Conservation (phyloP, 2,888 invertebrate genomes). For the Byasa hedistus region DNA sequence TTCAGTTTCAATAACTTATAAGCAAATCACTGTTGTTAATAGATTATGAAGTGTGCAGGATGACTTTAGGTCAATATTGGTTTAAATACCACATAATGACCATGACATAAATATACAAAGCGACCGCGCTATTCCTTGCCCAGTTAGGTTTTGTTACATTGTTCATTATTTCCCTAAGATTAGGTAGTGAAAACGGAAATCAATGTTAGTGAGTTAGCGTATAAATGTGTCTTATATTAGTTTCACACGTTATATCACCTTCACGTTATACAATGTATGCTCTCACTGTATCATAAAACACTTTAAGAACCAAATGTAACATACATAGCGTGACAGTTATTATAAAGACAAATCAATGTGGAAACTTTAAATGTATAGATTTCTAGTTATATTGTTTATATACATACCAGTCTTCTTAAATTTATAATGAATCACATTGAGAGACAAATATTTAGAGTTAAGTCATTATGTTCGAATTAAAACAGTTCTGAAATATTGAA, state of each 20-base stretch:
- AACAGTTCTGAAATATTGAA: slow-evolving; percentile 47
- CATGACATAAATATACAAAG: too few relatives aligned
- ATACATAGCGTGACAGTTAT: not conserved
- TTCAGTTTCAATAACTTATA: too few relatives aligned
- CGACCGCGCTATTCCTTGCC: too few relatives aligned
- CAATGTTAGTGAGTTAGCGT: slow-evolving; percentile 30
- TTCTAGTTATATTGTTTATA: slow-evolving; percentile 11
- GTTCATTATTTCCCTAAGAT: slow-evolving; percentile 9
- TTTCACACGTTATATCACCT: not conserved
- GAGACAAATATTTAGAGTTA: slow-evolving; percentile 43
- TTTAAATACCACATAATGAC: too few relatives aligned
- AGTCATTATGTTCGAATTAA: slow-evolving; percentile 54
- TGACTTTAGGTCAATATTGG: too few relatives aligned
- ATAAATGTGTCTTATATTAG: slow-evolving; percentile 23
- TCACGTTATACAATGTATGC: too few relatives aligned
- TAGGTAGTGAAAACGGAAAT: slow-evolving; percentile 22
- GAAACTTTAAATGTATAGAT: slow-evolving; percentile 2
- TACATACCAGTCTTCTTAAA: slow-evolving; percentile 20
- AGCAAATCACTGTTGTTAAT: too few relatives aligned
- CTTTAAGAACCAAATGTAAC: not conserved
- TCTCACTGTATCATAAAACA: not conserved
- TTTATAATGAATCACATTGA: slow-evolving; percentile 35
- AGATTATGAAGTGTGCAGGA: too few relatives aligned
- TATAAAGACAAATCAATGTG: not conserved
- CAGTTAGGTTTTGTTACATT: slow-evolving; percentile 13